Percentiles rank a stretch among this genome's conserved stretches.
These are phyloP conservation scores for Heteractis magnifica DNA, from an alignment of 92 coral and sea anemone species.

Conservation along the genomic window DNA sequence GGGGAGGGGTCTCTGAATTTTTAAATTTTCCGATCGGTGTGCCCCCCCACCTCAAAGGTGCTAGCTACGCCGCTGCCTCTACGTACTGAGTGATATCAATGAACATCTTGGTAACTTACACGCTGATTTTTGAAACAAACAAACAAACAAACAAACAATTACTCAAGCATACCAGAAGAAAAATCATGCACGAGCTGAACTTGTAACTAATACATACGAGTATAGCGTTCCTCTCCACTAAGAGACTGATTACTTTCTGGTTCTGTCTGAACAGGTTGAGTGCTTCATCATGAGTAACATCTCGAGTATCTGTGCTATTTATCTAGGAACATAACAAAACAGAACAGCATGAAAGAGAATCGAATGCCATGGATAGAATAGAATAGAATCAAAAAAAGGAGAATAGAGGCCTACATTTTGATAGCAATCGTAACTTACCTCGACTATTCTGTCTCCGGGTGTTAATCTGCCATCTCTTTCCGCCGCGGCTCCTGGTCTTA, in stretches of 20 bases:
- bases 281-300: constrained; percentile 70
- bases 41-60: too few species aligned
- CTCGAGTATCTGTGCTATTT: constrained; percentile 59
- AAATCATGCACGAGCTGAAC: background rate
- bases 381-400: background rate
- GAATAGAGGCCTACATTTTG: background rate
- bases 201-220: constrained; percentile 39
- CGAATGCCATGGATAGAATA: too few species aligned
- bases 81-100: too few species aligned
- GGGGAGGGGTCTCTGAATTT: too few species aligned
- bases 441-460: constrained; percentile 88
- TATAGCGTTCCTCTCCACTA: constrained; percentile 57
- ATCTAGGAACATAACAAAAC: constrained; percentile 47
- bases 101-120: too few species aligned
- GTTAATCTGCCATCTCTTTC: constrained; percentile 85
- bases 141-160: too few species aligned
- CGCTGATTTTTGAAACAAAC: too few species aligned
- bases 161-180: background rate
- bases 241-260: constrained; percentile 56
- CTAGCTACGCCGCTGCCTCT: too few species aligned
- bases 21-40: too few species aligned
- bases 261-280: constrained; percentile 61
- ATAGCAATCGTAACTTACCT: constrained; percentile 47
- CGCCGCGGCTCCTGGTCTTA: constrained; percentile 91
- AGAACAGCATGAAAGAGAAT: background rate